Evolutionary conservation across 2,888 invertebrate genomes (phyloP).

Genomic region (Latrodectus hesperus): DNA sequence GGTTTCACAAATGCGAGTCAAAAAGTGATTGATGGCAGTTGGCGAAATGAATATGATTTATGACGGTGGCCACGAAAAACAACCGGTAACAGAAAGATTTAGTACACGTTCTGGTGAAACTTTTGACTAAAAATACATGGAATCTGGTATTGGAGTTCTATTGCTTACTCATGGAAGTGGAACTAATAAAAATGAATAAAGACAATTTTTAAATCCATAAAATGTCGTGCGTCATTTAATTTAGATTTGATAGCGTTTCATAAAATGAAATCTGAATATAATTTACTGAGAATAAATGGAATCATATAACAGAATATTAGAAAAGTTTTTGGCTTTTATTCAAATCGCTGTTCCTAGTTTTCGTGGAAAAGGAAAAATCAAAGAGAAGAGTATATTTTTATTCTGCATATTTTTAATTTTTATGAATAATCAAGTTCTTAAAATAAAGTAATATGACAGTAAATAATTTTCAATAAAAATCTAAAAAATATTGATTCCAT

Average conservation of each 20-base stretch:
- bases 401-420: no score
- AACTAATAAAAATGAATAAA: slow-evolving; percentile 44
- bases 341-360: no score
- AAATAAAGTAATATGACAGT: no score
- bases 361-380: no score
- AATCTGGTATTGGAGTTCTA: slow-evolving; percentile 32
- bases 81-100: slow-evolving; percentile 31
- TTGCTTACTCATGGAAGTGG: slow-evolving; percentile 42
- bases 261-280: neutral
- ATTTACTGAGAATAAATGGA: no score
- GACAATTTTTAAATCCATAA: slow-evolving; percentile 22
- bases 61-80: slow-evolving; percentile 19
- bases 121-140: slow-evolving; percentile 16
- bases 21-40: slow-evolving; percentile 46
- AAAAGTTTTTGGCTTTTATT: no score
- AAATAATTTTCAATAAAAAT: no score
- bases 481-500: no score
- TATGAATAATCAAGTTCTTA: no score
- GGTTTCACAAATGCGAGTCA: slow-evolving; percentile 38
- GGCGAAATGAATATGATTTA: slow-evolving; percentile 45
- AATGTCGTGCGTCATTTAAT: slow-evolving; percentile 40
- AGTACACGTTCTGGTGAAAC: slow-evolving; percentile 16
- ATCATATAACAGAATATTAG: no score
- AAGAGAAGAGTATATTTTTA: no score
- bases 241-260: slow-evolving; percentile 5